phyloP scores from a whole-genome alignment of 2,113 vertebrate genomes.

The Equus quagga region DNA sequence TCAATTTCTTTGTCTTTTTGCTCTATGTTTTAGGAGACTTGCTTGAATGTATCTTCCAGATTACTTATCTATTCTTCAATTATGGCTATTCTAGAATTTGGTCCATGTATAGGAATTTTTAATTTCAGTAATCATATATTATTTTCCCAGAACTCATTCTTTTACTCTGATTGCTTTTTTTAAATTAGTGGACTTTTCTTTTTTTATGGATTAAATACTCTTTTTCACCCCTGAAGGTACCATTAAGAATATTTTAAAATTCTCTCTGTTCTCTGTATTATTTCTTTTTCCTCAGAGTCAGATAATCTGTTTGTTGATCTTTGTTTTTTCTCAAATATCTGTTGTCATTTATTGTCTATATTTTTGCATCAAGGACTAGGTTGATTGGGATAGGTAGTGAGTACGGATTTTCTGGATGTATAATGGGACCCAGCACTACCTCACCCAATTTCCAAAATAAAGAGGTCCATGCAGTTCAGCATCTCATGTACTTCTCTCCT shows the following conservation, averaged over 20 bases:
- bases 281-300: background rate
- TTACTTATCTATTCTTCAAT: background rate
- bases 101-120: background rate
- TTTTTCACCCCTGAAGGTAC: background rate
- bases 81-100: background rate
- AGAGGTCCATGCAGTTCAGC: background rate
- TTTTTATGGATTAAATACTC: background rate
- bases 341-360: background rate
- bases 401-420: background rate
- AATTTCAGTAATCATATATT: background rate
- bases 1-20: background rate
- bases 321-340: background rate
- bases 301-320: background rate
- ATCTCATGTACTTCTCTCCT: background rate
- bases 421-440: background rate
- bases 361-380: background rate
- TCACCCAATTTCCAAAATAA: background rate
- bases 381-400: background rate
- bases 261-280: background rate
- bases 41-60: background rate
- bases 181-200: background rate
- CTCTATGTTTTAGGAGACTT: background rate
- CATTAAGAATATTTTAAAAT: slow-evolving; percentile 2
- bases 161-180: background rate
- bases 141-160: background rate